Percentiles rank a stretch among this genome's conserved stretches.
These are phyloP conservation scores for Lophius piscatorius DNA, from an alignment of 2,113 vertebrate species.

Conservation along the genomic window DNA sequence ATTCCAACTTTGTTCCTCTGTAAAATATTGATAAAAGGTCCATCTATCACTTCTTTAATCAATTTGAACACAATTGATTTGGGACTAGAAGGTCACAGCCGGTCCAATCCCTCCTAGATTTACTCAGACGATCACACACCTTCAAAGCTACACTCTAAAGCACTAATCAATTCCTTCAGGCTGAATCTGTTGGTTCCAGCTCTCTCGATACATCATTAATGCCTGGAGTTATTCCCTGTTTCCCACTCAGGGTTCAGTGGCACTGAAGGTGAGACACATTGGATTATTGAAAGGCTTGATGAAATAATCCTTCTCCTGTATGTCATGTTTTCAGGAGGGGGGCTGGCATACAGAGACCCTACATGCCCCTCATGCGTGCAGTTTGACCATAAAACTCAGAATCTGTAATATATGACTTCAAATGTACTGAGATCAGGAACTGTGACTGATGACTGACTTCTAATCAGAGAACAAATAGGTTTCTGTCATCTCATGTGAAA, in stretches of 20 bases:
- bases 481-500: conserved; percentile 12
- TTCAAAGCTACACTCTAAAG: conserved; percentile 1
- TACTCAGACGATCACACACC: conserved; percentile 29
- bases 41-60: conserved; percentile 42
- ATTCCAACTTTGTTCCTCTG: conserved; percentile 9
- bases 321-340: conserved; percentile 8
- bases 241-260: background rate
- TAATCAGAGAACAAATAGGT: conserved; percentile 8
- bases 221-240: background rate
- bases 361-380: background rate
- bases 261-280: conserved; percentile 3
- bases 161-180: conserved; percentile 33
- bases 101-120: conserved; percentile 32
- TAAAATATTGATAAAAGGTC: background rate
- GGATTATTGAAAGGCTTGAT: conserved; percentile 1
- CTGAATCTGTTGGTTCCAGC: conserved; percentile 11
- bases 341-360: background rate
- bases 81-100: background rate
- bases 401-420: conserved; percentile 24
- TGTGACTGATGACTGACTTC: background rate
- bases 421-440: background rate
- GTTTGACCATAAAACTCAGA: conserved; percentile 8
- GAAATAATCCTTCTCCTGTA: conserved; percentile 22
- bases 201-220: conserved; percentile 11
- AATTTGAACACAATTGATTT: background rate